phyloP scores from a whole-genome alignment of 2,888 invertebrate genomes.

The Drosophila diplacantha region DNA sequence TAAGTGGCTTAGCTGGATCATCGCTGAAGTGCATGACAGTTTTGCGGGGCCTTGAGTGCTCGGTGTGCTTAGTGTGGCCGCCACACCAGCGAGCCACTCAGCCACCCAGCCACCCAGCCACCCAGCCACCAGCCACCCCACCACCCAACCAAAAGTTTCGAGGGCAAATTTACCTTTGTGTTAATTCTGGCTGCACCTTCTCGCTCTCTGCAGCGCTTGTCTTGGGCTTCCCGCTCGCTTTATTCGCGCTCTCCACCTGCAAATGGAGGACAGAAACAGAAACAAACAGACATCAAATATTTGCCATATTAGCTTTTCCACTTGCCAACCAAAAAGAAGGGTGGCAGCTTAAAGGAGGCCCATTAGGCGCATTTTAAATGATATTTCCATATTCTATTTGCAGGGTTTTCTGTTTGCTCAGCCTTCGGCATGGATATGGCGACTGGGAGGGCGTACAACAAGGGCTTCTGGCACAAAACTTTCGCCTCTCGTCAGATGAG shows the following conservation, averaged over 20 bases:
- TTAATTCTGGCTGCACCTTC: conserved; percentile 33
- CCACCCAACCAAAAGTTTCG: conserved; percentile 9
- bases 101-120: no score
- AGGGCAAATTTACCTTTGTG: conserved; percentile 43
- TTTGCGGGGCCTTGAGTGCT: conserved; percentile 42
- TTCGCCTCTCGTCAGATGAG: conserved; percentile 21
- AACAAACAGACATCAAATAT: conserved; percentile 33
- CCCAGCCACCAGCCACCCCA: conserved; percentile 5
- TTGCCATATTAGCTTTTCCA: conserved; percentile 42
- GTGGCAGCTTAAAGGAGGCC: neutral
- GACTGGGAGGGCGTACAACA: neutral
- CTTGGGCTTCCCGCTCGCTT: neutral
- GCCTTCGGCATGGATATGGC: conserved; percentile 5
- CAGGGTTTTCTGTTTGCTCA: conserved; percentile 9
- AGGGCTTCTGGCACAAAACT: conserved; percentile 19
- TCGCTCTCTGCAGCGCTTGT: conserved; percentile 6
- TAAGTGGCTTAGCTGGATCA: conserved; percentile 59
- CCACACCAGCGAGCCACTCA: conserved; percentile 6
- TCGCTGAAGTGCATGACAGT: conserved; percentile 51
- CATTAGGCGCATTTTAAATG: conserved; percentile 32
- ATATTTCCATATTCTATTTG: conserved; percentile 46
- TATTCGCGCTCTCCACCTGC: conserved; percentile 15
- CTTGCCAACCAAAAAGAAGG: conserved; percentile 1
- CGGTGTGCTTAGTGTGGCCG: conserved; percentile 23
- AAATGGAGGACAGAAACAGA: conserved; percentile 21